Evolutionary conservation across 2,888 invertebrate genomes (phyloP), one percentile per base, ranked within the genome.

Genomic region (Parnassius orleans): DNA sequence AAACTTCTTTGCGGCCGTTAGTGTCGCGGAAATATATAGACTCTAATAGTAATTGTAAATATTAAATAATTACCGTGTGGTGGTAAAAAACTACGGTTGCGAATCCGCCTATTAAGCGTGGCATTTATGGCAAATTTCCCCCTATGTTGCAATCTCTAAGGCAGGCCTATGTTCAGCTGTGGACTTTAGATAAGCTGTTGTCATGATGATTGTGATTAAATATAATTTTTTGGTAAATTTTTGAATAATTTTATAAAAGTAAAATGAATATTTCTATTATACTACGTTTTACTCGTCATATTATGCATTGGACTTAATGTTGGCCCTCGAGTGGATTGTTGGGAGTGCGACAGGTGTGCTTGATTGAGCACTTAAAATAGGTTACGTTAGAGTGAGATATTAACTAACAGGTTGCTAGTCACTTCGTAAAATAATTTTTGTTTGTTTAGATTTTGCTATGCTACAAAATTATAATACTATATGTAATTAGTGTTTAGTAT

Each of bases 331-430:
- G 51, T 46, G 56, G 43, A 51, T 50, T 44, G 61, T 44, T 51
- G 61, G 46, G 61, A 55, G 51, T 9, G 41, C 50, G 61, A 12
- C 61, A 61, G 56, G 61, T 61, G 61, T 19, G 42, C 47, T 47
- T 61, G 61, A 61, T 61, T 55, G 55, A 57, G 41, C 46, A 57
- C 46, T 47, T 47, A 43, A 33, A 33, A 14, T 48, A 46, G 41
- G 15, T n/a, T 56, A 42, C 12, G 43, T 12, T n/a, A 10, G 61
- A 46, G 55, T 56, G 52, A 53, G 52, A 41, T 41, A 56, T 61
- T 52, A 61, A 33, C 48, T 54, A 43, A 54, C 43, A 24, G 14
- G 11, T 9, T n/a, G 54, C 42, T 48, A 60, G 54, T 43, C 48
- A 43, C 9, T 42, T 12, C 11, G 53, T 19, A n/a, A 57, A 14